Base-by-base conservation (phyloP, 2,113 vertebrate species). In the Colinus virginianus region DNA sequence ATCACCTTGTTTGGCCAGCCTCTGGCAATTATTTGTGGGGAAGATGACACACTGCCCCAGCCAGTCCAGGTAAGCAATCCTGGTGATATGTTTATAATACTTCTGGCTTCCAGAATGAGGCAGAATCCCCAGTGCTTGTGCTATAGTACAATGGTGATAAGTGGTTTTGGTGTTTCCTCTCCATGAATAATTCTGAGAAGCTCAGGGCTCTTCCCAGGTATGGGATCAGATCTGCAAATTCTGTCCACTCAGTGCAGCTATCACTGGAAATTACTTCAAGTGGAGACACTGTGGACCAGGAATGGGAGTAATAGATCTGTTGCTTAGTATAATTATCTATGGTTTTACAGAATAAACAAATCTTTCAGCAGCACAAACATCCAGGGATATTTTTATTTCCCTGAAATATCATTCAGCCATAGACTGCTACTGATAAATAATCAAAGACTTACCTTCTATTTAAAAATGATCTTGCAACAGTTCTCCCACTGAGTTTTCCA, bases 1-100 rank as follows among this genome's bases (percentile, higher is more conserved):
- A 91, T 91, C 3, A 78, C 97, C 40, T 95, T 99, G 48, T 99
- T 99, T 95, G 98, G 98, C 75, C 98, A 98, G 85, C 98, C 98
- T 36, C 97, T 99, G 76, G 93, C 97, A 62, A 81, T 97, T 25
- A 96, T 98, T 87, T 99, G 98, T 53, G 95, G 97, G 2, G 98
- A 98, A 28, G 95, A 98, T 0, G 78, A 97, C 74, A 97, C 91
- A 0, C 98, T 99, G n/a, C 99, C 99, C 25, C 98, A 98, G 45
- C 97, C 98, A 22, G 95, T 99, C 67, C 96, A 97, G 95, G 99
- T 99, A 97, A 91, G 98, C 10, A 48, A 26, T 15, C 10, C 20
- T 11, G 9, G 28, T 2, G 1, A 2, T 89, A 51, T 17, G 1
- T 0, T 45, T 51, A 23, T 11, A 36, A n/a, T 53, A 86, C 28